Evolutionary conservation across 2,888 invertebrate species (phyloP).

Genomic region (Limnephilus auricula): DNA sequence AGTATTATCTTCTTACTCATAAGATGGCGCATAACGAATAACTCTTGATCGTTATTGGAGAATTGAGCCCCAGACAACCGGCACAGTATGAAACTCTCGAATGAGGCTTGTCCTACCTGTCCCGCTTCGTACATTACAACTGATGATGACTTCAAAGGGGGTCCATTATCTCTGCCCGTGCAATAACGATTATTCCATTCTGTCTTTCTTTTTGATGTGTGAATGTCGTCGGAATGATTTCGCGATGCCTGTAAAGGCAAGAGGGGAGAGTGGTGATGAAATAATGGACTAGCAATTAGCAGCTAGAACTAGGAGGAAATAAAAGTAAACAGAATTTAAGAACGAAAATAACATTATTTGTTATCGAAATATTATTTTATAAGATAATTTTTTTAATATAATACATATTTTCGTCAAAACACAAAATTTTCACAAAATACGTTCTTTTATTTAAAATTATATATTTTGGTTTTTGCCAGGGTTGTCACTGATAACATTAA

Average conservation of each 20-base stretch:
- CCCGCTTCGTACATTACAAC: not conserved
- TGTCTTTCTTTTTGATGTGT: constrained; percentile 2
- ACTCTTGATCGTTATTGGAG: no score
- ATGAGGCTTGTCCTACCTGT: not conserved
- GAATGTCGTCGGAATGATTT: not conserved
- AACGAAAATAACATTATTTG: not conserved
- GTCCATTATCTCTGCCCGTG: not conserved
- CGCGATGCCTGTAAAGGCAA: not conserved
- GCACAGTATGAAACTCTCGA: not conserved
- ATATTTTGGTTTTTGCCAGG: no score
- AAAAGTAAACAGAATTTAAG: not conserved
- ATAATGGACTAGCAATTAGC: not conserved
- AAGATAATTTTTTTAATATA: no score
- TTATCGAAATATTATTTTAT: no score
- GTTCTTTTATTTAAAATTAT: no score
- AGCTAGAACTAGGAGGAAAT: not conserved
- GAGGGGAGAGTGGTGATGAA: not conserved
- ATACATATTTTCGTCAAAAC: no score
- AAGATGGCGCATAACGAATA: no score
- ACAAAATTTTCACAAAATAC: no score
- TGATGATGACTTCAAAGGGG: not conserved
- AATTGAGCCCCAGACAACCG: no score
- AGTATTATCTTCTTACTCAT: no score
- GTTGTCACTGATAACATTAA: no score
- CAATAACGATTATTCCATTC: not conserved